Base-by-base conservation (phyloP, 2,113 vertebrate species). In the Lichenostomus cassidix region DNA sequence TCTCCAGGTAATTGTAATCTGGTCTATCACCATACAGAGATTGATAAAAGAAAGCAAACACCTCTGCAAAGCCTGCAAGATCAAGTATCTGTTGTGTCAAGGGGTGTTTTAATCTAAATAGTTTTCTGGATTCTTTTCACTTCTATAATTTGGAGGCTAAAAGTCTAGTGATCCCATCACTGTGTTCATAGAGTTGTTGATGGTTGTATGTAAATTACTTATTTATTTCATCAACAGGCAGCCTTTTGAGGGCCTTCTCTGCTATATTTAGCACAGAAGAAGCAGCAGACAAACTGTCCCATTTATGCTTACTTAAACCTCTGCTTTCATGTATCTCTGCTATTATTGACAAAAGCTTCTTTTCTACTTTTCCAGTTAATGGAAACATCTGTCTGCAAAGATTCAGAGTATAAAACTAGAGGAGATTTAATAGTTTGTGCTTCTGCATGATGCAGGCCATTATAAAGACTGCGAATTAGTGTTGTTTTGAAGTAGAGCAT, bases 331-430 rank as follows among this genome's bases (percentile, higher is more conserved):
- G n/a, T 77, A 52, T 87, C 2, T 2, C 35, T 69, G 37, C 8
- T 80, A 10, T 90, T 93, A 89, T 70, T 93, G 85, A 85, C 50
- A 88, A 87, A 93, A 93, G 24, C 42, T 59, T 79, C 59, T 89
- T 65, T 94, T 89, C 87, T 94, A 7, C 37, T 56, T 92, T 91
- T 91, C n/a, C 44, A 64, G 65, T 64, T 91, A 87, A 86, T 90
- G 56, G 90, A 92, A 91, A 90, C 42, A 83, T 60, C 47, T 90
- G 79, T 68, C 67, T 83, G 91, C 89, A 94, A 89, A 94, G 60
- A 74, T 84, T 94, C n/a, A 49, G 24, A 58, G 24, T 24, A 78
- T 68, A 91, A 92, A 92, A 76, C 80, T 53, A 49, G 85, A 78
- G 82, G 31, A 60, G 53, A 89, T 79, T 91, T 73, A 49, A 78